phyloP scores from a whole-genome alignment of 2,797 vertebrate species.

The Pangasius sanitwongsei region DNA sequence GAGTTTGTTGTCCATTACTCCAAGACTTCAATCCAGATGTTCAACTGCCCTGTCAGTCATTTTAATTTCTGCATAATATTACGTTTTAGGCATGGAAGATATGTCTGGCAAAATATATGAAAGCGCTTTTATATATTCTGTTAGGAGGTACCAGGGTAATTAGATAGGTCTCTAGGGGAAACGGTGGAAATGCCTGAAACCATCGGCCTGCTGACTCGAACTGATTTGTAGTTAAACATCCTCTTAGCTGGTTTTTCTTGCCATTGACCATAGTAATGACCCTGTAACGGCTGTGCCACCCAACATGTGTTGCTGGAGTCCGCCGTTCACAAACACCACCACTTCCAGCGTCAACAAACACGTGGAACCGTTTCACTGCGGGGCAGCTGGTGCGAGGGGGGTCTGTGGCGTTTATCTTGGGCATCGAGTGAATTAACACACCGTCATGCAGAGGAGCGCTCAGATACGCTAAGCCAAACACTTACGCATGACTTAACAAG shows the following conservation, averaged over 20 bases:
- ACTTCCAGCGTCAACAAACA: constrained; percentile 68
- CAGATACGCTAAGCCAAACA: constrained; percentile 30
- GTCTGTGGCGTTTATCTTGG: constrained; percentile 65
- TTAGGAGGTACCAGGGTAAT: constrained; percentile 6
- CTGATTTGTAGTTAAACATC: constrained; percentile 43
- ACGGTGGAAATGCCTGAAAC: neutral
- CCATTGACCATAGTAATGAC: constrained; percentile 50
- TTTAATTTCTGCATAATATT: neutral
- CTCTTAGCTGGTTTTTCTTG: constrained; percentile 14
- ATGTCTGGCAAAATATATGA: neutral
- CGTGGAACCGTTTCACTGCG: constrained; percentile 54
- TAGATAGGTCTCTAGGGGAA: neutral
- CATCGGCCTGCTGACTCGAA: constrained; percentile 13
- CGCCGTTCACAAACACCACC: constrained; percentile 55
- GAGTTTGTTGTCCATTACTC: neutral
- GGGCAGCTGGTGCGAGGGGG: constrained; percentile 11
- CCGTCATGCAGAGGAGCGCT: constrained; percentile 56
- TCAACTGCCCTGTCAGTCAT: neutral
- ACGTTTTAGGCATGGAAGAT: neutral
- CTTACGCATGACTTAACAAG: constrained; percentile 25
- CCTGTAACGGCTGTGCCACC: constrained; percentile 60
- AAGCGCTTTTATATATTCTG: neutral
- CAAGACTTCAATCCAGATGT: neutral
- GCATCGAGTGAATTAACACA: constrained; percentile 56
- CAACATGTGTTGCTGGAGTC: constrained; percentile 52